These are phyloP conservation scores for Cotesia vestalis DNA, from an alignment of 1,140 invertebrate genomes.

Conservation along the genomic window DNA sequence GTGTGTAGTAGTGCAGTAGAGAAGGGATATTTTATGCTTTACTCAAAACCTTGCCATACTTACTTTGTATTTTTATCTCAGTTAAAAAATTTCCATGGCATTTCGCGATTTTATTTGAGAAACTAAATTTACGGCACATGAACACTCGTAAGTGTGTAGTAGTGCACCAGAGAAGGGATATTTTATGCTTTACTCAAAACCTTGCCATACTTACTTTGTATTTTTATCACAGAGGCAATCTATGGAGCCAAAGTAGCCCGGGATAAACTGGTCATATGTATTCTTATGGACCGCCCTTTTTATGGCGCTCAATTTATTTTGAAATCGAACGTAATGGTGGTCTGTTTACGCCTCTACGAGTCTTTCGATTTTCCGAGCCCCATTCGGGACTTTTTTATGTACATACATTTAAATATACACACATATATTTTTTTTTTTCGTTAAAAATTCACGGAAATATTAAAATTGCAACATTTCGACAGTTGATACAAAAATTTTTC, in stretches of 20 bases:
- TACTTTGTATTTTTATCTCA: too few relatives aligned
- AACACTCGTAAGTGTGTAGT: too few relatives aligned
- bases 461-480: slow-evolving; percentile 47
- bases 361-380: slow-evolving; percentile 28
- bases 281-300: slow-evolving; percentile 62
- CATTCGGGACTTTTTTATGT: background rate
- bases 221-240: slow-evolving; percentile 12
- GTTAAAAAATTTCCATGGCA: background rate
- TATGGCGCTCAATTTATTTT: slow-evolving; percentile 65
- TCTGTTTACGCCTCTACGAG: slow-evolving; percentile 53
- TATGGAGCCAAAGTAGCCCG: slow-evolving; percentile 25
- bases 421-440: too few relatives aligned
- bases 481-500: slow-evolving; percentile 40
- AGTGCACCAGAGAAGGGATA: too few relatives aligned
- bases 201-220: background rate
- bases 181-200: too few relatives aligned
- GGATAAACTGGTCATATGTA: slow-evolving; percentile 60
- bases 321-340: slow-evolving; percentile 64
- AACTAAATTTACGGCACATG: too few relatives aligned
- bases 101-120: background rate
- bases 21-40: too few relatives aligned
- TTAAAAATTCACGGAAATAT: slow-evolving; percentile 61
- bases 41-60: too few relatives aligned
- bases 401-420: background rate
- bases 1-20: too few relatives aligned